These are phyloP conservation scores for Sebastes schlegelii DNA, from an alignment of 2,113 vertebrate species.

Conservation along the genomic window DNA sequence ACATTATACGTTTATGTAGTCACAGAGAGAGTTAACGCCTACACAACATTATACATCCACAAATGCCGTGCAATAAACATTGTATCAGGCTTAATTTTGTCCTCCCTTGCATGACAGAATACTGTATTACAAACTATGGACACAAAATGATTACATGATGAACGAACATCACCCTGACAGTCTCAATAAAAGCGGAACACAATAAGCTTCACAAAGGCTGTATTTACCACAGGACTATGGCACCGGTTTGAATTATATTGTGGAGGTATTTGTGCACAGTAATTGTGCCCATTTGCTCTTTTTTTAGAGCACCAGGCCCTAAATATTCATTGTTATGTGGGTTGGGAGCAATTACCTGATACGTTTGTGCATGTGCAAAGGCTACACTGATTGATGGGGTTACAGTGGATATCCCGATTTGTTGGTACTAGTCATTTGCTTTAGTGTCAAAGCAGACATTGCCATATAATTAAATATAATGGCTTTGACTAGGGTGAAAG, in stretches of 20 bases:
- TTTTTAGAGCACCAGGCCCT: conserved; percentile 12
- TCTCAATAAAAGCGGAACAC: conserved; percentile 38
- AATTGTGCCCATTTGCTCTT: conserved; percentile 12
- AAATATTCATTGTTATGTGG: conserved; percentile 52
- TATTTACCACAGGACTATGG: conserved; percentile 30
- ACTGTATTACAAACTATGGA: conserved; percentile 1
- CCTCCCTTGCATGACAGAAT: not conserved
- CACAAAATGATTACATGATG: conserved; percentile 17
- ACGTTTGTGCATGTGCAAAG: conserved; percentile 29
- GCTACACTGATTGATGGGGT: conserved; percentile 31
- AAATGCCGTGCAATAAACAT: not conserved
- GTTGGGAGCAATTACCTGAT: conserved; percentile 44
- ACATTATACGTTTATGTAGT: too few species aligned
- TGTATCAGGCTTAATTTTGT: not conserved
- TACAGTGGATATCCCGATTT: conserved; percentile 32
- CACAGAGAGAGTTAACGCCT: not conserved
- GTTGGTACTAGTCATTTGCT: conserved; percentile 25
- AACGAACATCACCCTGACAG: conserved; percentile 24
- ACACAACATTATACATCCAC: not conserved
- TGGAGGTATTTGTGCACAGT: conserved; percentile 7
- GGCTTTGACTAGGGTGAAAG: conserved; percentile 15
- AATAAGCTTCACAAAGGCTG: conserved; percentile 25
- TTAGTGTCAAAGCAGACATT: conserved; percentile 29
- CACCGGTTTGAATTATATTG: conserved; percentile 16
- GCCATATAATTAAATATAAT: conserved; percentile 27